Conservation (phyloP, 1,140 invertebrate species). For the Drosophila novamexicana region DNA sequence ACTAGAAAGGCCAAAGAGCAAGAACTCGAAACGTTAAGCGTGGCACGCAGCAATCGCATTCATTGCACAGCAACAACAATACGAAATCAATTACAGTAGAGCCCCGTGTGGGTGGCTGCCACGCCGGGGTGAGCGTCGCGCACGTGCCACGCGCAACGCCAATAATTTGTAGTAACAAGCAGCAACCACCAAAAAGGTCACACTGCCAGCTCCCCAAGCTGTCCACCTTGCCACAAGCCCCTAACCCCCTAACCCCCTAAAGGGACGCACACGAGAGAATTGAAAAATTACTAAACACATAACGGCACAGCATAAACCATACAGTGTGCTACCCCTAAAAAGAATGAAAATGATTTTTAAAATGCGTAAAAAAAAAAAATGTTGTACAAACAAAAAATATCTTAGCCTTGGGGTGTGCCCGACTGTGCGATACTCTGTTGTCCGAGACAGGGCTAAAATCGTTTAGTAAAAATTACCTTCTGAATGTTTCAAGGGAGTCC, state of each 20-base stretch:
- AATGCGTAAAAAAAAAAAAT: neutral
- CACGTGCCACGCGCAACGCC: constrained; percentile 70
- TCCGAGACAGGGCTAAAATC: no score
- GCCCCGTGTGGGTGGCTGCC: constrained; percentile 30
- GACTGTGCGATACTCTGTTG: constrained; percentile 1
- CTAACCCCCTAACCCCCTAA: neutral
- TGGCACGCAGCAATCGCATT: constrained; percentile 76
- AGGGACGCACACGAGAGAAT: constrained; percentile 35
- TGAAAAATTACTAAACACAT: constrained; percentile 69
- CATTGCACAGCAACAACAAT: constrained; percentile 68
- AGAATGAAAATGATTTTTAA: constrained; percentile 19
- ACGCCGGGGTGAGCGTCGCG: constrained; percentile 33
- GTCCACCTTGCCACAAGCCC: neutral
- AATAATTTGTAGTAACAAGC: constrained; percentile 79
- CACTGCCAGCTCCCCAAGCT: neutral
- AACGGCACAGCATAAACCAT: constrained; percentile 20
- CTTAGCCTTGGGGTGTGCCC: neutral
- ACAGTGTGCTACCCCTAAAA: constrained; percentile 6
- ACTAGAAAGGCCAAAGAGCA: constrained; percentile 33
- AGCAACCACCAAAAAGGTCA: constrained; percentile 44
- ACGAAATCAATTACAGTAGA: constrained; percentile 79
- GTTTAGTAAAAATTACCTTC: neutral
- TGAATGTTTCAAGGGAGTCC: no score
- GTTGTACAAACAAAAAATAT: neutral
- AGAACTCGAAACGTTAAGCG: constrained; percentile 60